These are phyloP conservation scores for Microctonus hyperodae DNA, from an alignment of 2,888 invertebrate species.

Conservation along the genomic window DNA sequence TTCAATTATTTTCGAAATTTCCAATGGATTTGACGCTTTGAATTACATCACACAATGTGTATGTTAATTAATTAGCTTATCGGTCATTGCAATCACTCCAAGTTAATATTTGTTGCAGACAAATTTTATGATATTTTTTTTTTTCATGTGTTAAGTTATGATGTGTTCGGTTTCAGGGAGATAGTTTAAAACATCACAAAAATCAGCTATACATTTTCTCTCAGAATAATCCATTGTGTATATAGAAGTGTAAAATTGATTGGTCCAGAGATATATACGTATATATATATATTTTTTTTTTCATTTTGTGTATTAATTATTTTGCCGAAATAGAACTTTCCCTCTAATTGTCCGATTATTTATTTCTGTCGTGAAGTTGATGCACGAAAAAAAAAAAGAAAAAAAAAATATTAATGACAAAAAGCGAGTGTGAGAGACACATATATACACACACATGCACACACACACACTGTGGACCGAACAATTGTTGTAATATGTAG, in stretches of 20 bases:
- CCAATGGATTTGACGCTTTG: constrained; percentile 18
- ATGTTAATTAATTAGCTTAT: constrained; percentile 18
- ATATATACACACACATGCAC: too few species aligned
- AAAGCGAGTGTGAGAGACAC: constrained; percentile 1
- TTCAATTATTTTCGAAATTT: neutral
- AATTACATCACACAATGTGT: constrained; percentile 9
- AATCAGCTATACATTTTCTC: neutral
- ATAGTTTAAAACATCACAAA: constrained; percentile 8
- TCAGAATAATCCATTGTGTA: constrained; percentile 27
- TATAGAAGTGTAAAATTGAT: constrained; percentile 61
- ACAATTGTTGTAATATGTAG: neutral
- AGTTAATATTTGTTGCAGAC: constrained; percentile 6
- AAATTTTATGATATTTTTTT: neutral
- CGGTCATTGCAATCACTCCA: too few species aligned
- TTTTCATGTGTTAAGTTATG: neutral
- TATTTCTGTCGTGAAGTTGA: constrained; percentile 5
- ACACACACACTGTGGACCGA: constrained; percentile 7
- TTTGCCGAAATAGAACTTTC: neutral
- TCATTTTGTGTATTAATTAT: constrained; percentile 28
- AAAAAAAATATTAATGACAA: neutral
- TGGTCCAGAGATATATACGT: constrained; percentile 56
- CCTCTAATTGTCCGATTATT: neutral
- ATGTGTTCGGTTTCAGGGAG: neutral
- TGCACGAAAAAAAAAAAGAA: neutral
- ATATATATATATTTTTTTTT: constrained; percentile 36